These are phyloP conservation scores for Trimorus sp. DNA, from an alignment of 2,888 invertebrate genomes.

Conservation along the genomic window DNA sequence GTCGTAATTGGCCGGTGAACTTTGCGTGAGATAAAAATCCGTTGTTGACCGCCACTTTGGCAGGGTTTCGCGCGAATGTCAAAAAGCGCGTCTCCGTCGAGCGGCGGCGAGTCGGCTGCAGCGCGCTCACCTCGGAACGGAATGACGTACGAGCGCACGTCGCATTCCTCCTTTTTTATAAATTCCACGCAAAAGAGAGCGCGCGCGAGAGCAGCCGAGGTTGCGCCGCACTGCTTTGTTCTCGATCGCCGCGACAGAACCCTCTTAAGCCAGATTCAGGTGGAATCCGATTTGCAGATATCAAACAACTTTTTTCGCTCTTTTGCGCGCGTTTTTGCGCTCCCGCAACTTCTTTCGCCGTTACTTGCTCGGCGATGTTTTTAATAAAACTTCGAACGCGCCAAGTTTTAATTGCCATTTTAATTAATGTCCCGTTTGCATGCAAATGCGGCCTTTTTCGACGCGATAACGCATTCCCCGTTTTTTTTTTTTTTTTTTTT, in stretches of 20 bases:
- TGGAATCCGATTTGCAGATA: slow-evolving; percentile 66
- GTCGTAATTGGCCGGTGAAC: too few species aligned
- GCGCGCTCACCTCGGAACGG: slow-evolving; percentile 68
- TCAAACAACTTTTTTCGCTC: slow-evolving; percentile 61
- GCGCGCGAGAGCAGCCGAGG: slow-evolving; percentile 44
- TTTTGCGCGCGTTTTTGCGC: slow-evolving; percentile 38
- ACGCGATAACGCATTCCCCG: background rate
- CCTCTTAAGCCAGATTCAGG: slow-evolving; percentile 64
- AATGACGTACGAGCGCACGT: slow-evolving; percentile 72
- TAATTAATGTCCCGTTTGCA: slow-evolving; percentile 43
- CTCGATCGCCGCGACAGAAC: slow-evolving; percentile 64
- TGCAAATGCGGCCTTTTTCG: slow-evolving; percentile 7
- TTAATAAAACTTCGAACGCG: slow-evolving; percentile 44
- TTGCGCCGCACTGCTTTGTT: slow-evolving; percentile 60
- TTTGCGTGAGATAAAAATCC: too few species aligned
- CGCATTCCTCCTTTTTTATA: slow-evolving; percentile 74
- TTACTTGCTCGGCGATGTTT: slow-evolving; percentile 40
- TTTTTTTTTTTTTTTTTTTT: slow-evolving; percentile 11
- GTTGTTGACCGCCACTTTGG: too few species aligned
- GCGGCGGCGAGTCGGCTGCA: background rate
- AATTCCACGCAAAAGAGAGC: slow-evolving; percentile 69
- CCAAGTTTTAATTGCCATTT: slow-evolving; percentile 54
- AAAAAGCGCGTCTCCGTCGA: slow-evolving; percentile 16
- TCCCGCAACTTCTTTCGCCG: slow-evolving; percentile 47
- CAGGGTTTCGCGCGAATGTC: background rate